Conservation (phyloP, 2,797 vertebrate genomes). For the Falco concolor region DNA sequence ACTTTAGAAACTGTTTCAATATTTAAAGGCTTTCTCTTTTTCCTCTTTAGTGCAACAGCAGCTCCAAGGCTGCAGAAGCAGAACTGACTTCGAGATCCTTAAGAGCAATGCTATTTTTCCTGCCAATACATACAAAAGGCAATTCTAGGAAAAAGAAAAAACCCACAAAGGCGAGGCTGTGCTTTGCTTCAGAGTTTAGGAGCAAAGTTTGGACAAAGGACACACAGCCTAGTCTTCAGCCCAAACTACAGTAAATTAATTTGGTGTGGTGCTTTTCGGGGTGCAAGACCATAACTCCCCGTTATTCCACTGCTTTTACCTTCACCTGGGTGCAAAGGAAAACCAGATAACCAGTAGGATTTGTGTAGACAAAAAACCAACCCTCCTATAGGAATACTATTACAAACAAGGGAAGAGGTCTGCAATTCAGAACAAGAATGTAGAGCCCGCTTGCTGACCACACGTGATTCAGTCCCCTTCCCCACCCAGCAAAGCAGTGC, state of each 20-base stretch:
- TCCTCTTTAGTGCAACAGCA: slow-evolving; percentile 18
- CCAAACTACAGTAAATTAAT: neutral
- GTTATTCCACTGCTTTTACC: neutral
- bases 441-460: rapidly evolving
- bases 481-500: rapidly evolving
- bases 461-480: rapidly evolving
- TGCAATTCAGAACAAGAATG: neutral
- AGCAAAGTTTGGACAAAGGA: slow-evolving; percentile 37
- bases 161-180: slow-evolving; percentile 31
- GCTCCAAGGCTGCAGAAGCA: slow-evolving; percentile 23
- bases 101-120: slow-evolving; percentile 33
- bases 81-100: slow-evolving; percentile 45
- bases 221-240: slow-evolving; percentile 19
- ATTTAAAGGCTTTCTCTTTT: slow-evolving; percentile 20
- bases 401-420: neutral
- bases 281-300: neutral
- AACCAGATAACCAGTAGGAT: neutral
- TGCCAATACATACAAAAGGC: slow-evolving; percentile 36
- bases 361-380: neutral
- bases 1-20: slow-evolving; percentile 56
- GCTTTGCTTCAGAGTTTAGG: slow-evolving; percentile 51
- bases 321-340: neutral
- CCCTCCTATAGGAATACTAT: neutral
- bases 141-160: slow-evolving; percentile 52
- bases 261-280: neutral